Evolutionary conservation across 2,797 vertebrate genomes (phyloP), one percentile per base, ranked within the genome.

Genomic region (Erethizon dorsatum): DNA sequence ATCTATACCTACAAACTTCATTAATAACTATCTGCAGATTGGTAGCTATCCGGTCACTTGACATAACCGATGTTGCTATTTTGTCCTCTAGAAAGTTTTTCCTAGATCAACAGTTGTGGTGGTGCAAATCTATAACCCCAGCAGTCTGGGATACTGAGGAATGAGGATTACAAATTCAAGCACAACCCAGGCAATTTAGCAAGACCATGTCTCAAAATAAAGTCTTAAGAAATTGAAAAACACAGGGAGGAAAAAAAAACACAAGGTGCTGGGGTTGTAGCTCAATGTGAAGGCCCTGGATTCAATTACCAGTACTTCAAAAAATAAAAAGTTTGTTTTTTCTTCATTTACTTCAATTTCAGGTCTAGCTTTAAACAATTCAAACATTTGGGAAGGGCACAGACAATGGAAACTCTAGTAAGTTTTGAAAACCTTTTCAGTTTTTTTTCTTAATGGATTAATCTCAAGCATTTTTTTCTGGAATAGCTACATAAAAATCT

Each of bases 401-500:
- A 13, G n/a, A 31, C 47, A 54, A 26, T 37, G 33, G 7, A 86
- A 54, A 69, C 99, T 98, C 97, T 98, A 84, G 97, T 99, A 97
- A 77, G 98, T 97, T 98, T 99, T 12, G 99, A 99, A 94, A 99
- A 99, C 97, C 2, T 98, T 50, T 98, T 99, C 54, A 99, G 98
- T 94, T 99, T 99, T 98, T 97, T 99, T 97, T 99, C 28, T 99
- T 94, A 99, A 98, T 0, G 99, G 98, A 10, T 98, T 45, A 3
- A 99, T 91, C 69, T 99, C 99, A 0, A 98, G 61, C 0, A 99
- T 67, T 1, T 99, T 99, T 11, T 98, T 69, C 99, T 45, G 99
- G 99, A 90, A 99, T 99, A 6, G 99, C 98, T 9, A 99, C 26
- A 18, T 99, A 99, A 98, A 99, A 99, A 97, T 99, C 99, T 18